These are phyloP conservation scores for Microchrysa polita DNA, from an alignment of 2,888 invertebrate genomes.

Conservation along the genomic window DNA sequence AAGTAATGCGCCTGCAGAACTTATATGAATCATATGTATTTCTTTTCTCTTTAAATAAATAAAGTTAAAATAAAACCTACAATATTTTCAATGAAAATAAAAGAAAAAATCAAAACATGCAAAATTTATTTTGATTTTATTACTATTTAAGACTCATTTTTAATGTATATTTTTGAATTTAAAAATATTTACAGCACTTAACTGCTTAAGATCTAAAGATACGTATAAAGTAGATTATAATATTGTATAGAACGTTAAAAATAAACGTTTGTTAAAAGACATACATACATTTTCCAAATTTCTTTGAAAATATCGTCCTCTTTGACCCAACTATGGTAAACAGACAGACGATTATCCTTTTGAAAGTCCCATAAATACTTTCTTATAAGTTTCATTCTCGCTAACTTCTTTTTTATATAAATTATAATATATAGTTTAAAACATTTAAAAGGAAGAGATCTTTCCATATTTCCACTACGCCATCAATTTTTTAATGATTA, in stretches of 20 bases:
- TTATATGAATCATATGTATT: conserved; percentile 12
- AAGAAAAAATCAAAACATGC: conserved; percentile 17
- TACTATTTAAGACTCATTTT: conserved; percentile 4
- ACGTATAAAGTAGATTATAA: conserved; percentile 35
- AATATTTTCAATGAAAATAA: conserved; percentile 17
- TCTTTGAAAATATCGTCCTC: conserved; percentile 33
- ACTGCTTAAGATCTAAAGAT: conserved; percentile 22
- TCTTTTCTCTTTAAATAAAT: conserved; percentile 24
- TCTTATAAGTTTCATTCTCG: conserved; percentile 18
- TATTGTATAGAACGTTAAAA: conserved; percentile 41
- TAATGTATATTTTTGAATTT: conserved; percentile 16
- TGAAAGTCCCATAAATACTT: conserved; percentile 16
- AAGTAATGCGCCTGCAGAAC: conserved; percentile 29
- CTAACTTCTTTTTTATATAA: conserved; percentile 24
- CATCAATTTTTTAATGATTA: conserved; percentile 1
- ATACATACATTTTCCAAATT: conserved; percentile 32
- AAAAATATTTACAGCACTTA: conserved; percentile 36
- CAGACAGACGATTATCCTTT: background rate
- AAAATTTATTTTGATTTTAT: conserved; percentile 25
- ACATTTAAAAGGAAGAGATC: conserved; percentile 45
- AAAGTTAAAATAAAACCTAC: conserved; percentile 30
- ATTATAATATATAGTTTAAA: conserved; percentile 38
- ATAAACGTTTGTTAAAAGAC: conserved; percentile 41
- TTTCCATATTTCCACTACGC: conserved; percentile 24
- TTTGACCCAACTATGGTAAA: background rate